Conservation (phyloP, 2,888 invertebrate species). For the Nomada hirtipes region DNA sequence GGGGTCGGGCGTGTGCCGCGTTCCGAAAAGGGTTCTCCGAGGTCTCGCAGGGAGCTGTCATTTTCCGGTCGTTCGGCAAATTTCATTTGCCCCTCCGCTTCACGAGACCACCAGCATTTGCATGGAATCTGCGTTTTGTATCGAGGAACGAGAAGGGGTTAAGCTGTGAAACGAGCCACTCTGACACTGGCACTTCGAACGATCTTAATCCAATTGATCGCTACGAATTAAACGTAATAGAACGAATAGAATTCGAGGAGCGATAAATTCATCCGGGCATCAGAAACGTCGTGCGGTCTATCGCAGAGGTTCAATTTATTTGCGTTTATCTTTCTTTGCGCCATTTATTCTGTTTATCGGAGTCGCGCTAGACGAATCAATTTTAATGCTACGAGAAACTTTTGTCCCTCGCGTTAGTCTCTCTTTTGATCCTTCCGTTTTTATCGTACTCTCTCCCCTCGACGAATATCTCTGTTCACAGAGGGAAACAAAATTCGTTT, state of each 20-base stretch:
- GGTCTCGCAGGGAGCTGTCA: conserved; percentile 63
- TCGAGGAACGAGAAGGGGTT: background rate
- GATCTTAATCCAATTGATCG: conserved; percentile 1
- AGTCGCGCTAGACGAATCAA: conserved; percentile 20
- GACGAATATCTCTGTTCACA: background rate
- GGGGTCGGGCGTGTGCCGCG: conserved; percentile 18
- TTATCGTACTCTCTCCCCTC: background rate
- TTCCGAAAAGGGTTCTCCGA: conserved; percentile 52
- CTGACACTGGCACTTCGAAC: conserved; percentile 13
- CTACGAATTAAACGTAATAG: conserved; percentile 9
- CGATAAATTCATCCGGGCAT: conserved; percentile 30
- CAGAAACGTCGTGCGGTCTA: background rate
- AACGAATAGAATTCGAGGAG: conserved; percentile 20
- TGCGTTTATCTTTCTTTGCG: background rate
- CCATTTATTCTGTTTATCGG: conserved; percentile 30
- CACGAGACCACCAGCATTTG: conserved; percentile 43
- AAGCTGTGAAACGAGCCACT: conserved; percentile 1
- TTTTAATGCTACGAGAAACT: conserved; percentile 18
- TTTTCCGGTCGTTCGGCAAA: conserved; percentile 76
- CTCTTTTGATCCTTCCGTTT: background rate
- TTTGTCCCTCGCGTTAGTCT: conserved; percentile 27
- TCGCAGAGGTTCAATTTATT: conserved; percentile 15
- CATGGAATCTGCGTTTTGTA: conserved; percentile 8
- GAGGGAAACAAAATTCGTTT: background rate
- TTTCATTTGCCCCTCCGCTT: conserved; percentile 69